These are phyloP conservation scores for Drosophila quadrilineata DNA, from an alignment of 1,140 invertebrate species.

Conservation along the genomic window DNA sequence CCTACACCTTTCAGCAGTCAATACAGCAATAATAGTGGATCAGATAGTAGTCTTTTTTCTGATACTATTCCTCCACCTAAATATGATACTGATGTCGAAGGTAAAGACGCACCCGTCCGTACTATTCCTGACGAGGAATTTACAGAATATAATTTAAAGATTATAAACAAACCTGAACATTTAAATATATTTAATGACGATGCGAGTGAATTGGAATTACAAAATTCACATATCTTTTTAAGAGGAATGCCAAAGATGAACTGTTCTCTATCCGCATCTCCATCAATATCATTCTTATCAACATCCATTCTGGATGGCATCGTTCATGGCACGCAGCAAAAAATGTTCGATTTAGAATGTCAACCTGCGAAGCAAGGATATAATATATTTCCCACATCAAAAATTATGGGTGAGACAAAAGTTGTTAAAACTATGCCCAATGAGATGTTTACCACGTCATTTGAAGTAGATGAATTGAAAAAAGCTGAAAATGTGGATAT, in stretches of 20 bases:
- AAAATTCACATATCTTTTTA: conserved; percentile 64
- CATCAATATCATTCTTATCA: conserved; percentile 44
- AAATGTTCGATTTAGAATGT: conserved; percentile 55
- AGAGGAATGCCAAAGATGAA: conserved; percentile 24
- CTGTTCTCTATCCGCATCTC: background rate
- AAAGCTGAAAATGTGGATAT: too few species aligned
- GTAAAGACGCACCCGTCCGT: background rate
- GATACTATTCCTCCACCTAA: conserved; percentile 43
- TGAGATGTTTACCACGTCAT: too few species aligned
- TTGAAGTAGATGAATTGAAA: too few species aligned
- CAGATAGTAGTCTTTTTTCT: conserved; percentile 59
- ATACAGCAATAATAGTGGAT: conserved; percentile 22
- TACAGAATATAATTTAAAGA: too few species aligned
- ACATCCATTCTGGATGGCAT: conserved; percentile 55
- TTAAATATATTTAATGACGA: conserved; percentile 51
- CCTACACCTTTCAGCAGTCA: conserved; percentile 21
- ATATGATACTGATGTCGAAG: background rate
- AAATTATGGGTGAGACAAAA: too few species aligned
- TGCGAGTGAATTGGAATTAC: conserved; percentile 35
- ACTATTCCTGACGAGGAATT: background rate
- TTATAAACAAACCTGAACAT: too few species aligned
- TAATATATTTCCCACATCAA: too few species aligned
- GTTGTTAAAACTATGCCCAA: too few species aligned
- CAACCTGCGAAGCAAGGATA: too few species aligned
- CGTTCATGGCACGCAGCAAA: conserved; percentile 67